Conservation (phyloP, 2,113 vertebrate species). For the Numida meleagris region DNA sequence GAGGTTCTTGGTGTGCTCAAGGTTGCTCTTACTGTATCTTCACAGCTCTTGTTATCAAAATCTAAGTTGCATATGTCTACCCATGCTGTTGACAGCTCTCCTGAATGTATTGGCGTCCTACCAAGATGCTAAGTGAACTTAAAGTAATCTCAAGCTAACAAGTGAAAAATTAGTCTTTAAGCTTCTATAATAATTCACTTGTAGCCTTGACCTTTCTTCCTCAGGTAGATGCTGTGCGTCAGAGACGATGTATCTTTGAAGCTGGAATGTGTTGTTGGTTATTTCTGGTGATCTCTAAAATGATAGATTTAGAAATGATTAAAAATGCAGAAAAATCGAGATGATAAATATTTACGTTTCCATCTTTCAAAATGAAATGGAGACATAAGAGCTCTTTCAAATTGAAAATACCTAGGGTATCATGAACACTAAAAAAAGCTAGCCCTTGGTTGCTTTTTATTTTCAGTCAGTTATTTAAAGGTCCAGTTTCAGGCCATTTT, state of each 20-base stretch:
- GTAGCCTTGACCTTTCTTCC: neutral
- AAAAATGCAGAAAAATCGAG: neutral
- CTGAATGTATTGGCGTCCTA: constrained; percentile 9
- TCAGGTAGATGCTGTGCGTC: neutral
- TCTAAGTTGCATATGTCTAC: constrained; percentile 7
- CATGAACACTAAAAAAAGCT: neutral
- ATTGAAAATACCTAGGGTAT: neutral
- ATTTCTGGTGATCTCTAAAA: neutral
- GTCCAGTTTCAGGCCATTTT: neutral
- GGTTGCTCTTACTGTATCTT: constrained; percentile 6
- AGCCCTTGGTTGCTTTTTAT: neutral
- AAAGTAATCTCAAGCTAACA: neutral
- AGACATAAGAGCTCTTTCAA: neutral
- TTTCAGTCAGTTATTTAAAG: neutral
- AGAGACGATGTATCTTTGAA: neutral
- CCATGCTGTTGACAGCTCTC: constrained; percentile 21
- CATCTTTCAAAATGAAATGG: neutral
- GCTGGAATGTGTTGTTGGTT: neutral
- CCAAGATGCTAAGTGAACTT: neutral
- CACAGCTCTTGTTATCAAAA: neutral
- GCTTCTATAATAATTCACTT: neutral
- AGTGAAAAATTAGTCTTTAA: neutral
- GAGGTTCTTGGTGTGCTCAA: neutral
- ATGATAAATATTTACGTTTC: neutral
- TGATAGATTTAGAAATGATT: neutral